phyloP scores from a whole-genome alignment of 1,140 invertebrate genomes.

The Cheumatopsyche charites region DNA sequence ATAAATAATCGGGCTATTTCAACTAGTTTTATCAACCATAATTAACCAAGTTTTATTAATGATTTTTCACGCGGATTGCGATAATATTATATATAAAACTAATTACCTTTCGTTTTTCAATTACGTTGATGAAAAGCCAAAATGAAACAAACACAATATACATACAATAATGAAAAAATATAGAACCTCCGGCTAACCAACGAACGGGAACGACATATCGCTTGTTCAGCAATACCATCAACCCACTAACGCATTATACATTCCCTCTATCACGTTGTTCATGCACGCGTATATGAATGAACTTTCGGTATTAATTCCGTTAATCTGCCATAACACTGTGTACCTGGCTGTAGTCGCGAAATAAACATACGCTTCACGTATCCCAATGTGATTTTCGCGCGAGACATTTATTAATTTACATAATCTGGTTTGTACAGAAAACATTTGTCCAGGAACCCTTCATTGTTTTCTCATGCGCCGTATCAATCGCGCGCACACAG shows the following conservation, averaged over 20 bases:
- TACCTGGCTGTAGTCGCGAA: constrained; percentile 11
- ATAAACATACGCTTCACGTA: constrained; percentile 20
- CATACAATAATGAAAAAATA: background rate
- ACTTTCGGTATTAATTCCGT: constrained; percentile 18
- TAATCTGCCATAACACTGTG: constrained; percentile 16
- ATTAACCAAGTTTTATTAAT: too few relatives aligned
- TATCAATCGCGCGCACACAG: constrained; percentile 13
- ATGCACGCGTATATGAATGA: background rate
- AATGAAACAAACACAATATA: background rate
- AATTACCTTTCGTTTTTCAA: background rate
- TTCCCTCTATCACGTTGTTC: too few relatives aligned
- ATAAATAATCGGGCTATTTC: too few relatives aligned
- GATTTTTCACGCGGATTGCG: background rate
- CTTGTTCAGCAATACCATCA: constrained; percentile 13
- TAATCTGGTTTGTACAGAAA: constrained; percentile 11
- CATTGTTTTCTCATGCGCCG: background rate
- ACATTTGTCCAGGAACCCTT: constrained; percentile 13
- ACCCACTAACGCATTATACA: background rate
- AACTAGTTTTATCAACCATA: too few relatives aligned
- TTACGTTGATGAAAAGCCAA: background rate
- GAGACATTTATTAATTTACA: constrained; percentile 19
- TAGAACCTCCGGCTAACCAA: background rate
- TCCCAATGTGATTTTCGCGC: background rate
- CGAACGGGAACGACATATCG: constrained; percentile 19
- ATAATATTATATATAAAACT: too few relatives aligned